Evolutionary conservation across 2,888 invertebrate genomes (phyloP), one percentile per base, ranked within the genome.

Genomic region (Drosophila lacicola): DNA sequence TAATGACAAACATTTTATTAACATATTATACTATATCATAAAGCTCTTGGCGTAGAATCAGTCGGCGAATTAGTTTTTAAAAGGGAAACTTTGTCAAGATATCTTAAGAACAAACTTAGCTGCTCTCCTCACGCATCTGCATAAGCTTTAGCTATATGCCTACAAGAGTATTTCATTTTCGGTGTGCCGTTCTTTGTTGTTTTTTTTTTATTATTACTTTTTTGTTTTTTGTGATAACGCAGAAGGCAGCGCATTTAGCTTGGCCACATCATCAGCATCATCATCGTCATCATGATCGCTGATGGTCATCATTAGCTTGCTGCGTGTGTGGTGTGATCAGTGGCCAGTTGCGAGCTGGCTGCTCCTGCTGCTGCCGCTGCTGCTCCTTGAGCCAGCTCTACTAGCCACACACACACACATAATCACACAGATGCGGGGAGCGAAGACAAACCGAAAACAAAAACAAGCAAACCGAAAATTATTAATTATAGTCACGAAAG

Each of bases 401-500:
- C 77, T 71, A 66, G 58, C 77, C 50, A 73, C 65, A 46, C 17
- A 19, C 57, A 11, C 19, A 57, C 60, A 57, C 51, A 29, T 25
- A 25, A 25, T 8, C 3, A 71, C 54, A 60, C n/a, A 36, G 41
- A 21, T 11, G n/a, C 9, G 21, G 50, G 10, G 34, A 36, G 25
- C 21, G 55, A 51, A 1, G 9, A 53, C 49, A 42, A 55, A 51
- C 47, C 46, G 19, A 74, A 81, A 70, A 80, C 49, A 69, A 75
- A 63, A 76, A 76, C 61, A 75, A 76, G 68, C 70, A 68, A 78
- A 78, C 75, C 73, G 37, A 87, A 83, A 83, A 83, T 88, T 89
- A 85, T 90, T 90, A 90, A 90, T 90, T 90, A 90, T 90, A 91
- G 91, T 91, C 89, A 90, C 90, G 91, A 90, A 90, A 90, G 90